Evolutionary conservation across 2,888 invertebrate genomes (phyloP), one percentile per base, ranked within the genome.

Genomic region (Teleogryllus oceanicus): DNA sequence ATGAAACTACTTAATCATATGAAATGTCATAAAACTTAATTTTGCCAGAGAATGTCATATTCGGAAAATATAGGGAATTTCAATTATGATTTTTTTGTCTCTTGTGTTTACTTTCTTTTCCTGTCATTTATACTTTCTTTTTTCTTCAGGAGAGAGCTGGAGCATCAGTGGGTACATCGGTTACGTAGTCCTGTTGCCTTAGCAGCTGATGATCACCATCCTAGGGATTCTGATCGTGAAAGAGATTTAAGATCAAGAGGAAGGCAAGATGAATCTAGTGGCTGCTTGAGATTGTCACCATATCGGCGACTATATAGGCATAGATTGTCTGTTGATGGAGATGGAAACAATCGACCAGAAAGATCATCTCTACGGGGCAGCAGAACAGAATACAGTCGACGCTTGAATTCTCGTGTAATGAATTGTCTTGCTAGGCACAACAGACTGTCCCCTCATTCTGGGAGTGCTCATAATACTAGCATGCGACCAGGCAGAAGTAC

Each of bases 101-200:
- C 0, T 37, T 37, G 37, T 37, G 37, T 8, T 5, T 37, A 37
- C 8, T 37, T 37, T 37, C 24, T 24, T 37, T 37, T 37, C 37
- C 37, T 37, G 74, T 74, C 2, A 21, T 74, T 76, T n/a, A 76
- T 2, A 12, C 37, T 37, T 77, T 11, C 62, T 78, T 78, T 75
- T 76, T 11, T 49, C 16, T 79, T 16, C 76, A 83, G 83, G 51
- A 84, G 84, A n/a, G 84, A 85, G 77, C 80, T 85, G 16, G 88
- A 88, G 83, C 81, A 82, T 74, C 83, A 82, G 80, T 83, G 83
- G 83, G 78, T 81, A 16, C 78, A 81, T 80, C 81, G 82, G 12
- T 77, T 82, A 3, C 80, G 80, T n/a, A 82, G 80, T 74, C 82
- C 82, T 3, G 81, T 81, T 50, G 80, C 81, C 21, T 20, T 82